Percentiles rank a stretch among this genome's conserved stretches.
phyloP scores from a whole-genome alignment of 1,140 invertebrate genomes.

The Lethrus apterus region DNA sequence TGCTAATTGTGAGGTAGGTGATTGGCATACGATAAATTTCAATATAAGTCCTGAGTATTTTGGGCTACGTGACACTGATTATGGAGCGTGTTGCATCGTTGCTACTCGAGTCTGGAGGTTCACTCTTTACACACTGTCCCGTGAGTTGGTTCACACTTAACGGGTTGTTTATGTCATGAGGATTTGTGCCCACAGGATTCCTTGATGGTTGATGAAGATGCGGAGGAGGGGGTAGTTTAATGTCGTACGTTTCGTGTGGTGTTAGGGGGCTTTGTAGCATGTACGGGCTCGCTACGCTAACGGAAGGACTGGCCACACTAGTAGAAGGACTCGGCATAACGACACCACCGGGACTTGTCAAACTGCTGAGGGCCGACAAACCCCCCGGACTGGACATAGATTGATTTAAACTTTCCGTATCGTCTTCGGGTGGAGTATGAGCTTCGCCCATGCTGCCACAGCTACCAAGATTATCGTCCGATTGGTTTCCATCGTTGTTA shows the following conservation, averaged over 20 bases:
- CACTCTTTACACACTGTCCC: conserved; percentile 59
- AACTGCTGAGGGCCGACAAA: conserved; percentile 66
- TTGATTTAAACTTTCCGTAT: conserved; percentile 53
- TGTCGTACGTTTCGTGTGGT: conserved; percentile 39
- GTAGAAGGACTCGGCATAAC: conserved; percentile 58
- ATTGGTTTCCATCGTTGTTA: conserved; percentile 63
- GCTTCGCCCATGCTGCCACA: conserved; percentile 67
- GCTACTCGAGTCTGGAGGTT: conserved; percentile 38
- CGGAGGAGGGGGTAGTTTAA: conserved; percentile 37
- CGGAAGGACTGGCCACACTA: conserved; percentile 60
- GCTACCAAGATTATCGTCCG: conserved; percentile 71
- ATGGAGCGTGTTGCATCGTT: conserved; percentile 48
- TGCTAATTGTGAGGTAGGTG: too few species aligned
- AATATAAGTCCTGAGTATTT: conserved; percentile 16
- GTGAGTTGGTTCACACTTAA: conserved; percentile 82
- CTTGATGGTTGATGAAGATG: conserved; percentile 44
- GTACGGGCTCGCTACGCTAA: conserved; percentile 50
- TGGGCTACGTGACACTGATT: conserved; percentile 54
- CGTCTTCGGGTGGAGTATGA: conserved; percentile 59
- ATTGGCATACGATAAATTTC: too few species aligned
- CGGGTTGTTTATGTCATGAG: conserved; percentile 84
- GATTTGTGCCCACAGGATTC: conserved; percentile 82
- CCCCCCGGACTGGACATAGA: conserved; percentile 71
- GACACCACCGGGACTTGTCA: conserved; percentile 65
- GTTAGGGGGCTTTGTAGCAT: conserved; percentile 50